Percentiles rank a stretch among this genome's conserved stretches.
Evolutionary conservation across 1,140 invertebrate genomes (phyloP).

Genomic region (Magallana angulata): DNA sequence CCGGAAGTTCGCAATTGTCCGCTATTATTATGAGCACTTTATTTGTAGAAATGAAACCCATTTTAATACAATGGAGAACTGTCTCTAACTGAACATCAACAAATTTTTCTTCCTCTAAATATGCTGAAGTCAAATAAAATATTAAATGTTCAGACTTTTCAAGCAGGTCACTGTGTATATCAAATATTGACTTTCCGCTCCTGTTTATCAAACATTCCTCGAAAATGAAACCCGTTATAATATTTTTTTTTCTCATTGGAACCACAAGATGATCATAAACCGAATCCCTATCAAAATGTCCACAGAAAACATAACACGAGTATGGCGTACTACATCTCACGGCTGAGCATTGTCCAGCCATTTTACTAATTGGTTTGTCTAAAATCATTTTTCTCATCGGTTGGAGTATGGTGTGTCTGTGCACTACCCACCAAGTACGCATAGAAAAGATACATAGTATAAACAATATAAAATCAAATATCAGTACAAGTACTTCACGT

Average conservation of each 20-base stretch:
- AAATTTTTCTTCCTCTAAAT: conserved; percentile 6
- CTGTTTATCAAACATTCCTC: background rate
- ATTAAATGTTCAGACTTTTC: background rate
- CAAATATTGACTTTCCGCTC: conserved; percentile 2
- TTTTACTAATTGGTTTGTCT: background rate
- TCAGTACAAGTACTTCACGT: background rate
- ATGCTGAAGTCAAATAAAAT: background rate
- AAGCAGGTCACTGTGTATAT: background rate
- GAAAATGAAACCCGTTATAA: background rate
- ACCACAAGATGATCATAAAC: background rate
- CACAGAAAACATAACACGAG: background rate
- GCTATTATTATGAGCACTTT: background rate
- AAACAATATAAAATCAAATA: background rate
- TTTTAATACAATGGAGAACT: conserved; percentile 3
- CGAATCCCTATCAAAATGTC: background rate
- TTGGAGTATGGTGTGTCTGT: background rate
- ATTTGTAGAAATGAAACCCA: background rate
- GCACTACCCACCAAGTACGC: background rate
- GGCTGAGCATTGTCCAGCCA: background rate
- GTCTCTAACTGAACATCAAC: background rate
- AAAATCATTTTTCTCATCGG: background rate
- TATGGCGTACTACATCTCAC: background rate
- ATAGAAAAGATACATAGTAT: background rate
- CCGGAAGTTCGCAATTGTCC: background rate
- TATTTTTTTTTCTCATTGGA: background rate